A percentile compares a stretch with the other conserved stretches of the same genome.
Conservation (phyloP, 64 coral and sea anemone genomes). For the Catalaphyllia jardinei region DNA sequence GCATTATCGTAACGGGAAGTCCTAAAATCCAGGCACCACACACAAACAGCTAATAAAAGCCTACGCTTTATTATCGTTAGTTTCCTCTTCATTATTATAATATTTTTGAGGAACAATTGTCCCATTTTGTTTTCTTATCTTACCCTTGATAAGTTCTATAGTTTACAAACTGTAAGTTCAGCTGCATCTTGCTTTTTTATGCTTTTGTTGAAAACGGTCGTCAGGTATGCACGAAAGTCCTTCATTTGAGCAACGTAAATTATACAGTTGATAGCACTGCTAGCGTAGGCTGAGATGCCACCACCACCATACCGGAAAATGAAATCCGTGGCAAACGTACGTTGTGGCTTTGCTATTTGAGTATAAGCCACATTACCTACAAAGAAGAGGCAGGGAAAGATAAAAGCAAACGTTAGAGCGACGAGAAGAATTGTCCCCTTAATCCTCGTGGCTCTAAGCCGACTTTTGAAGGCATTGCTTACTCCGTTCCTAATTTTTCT, state of each 20-base stretch:
- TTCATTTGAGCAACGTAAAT: constrained; percentile 19
- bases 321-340: background rate
- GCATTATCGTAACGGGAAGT: background rate
- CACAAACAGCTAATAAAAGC: background rate
- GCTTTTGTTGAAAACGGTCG: background rate
- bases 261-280: background rate
- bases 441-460: background rate
- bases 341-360: background rate
- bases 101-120: too few relatives aligned
- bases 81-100: too few relatives aligned
- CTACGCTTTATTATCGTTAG: too few relatives aligned
- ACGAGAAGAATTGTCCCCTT: constrained; percentile 17
- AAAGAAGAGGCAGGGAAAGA: constrained; percentile 8
- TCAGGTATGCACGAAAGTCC: constrained; percentile 24
- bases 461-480: background rate
- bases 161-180: too few relatives aligned
- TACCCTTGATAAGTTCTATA: too few relatives aligned
- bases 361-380: background rate
- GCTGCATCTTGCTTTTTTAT: too few relatives aligned
- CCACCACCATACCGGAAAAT: background rate
- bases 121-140: too few relatives aligned
- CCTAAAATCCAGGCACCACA: background rate
- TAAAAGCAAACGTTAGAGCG: constrained; percentile 21
- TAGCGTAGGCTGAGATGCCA: background rate
- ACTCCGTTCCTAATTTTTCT: background rate